These are phyloP conservation scores for Picus viridis DNA, from an alignment of 2,797 vertebrate genomes.

Conservation along the genomic window DNA sequence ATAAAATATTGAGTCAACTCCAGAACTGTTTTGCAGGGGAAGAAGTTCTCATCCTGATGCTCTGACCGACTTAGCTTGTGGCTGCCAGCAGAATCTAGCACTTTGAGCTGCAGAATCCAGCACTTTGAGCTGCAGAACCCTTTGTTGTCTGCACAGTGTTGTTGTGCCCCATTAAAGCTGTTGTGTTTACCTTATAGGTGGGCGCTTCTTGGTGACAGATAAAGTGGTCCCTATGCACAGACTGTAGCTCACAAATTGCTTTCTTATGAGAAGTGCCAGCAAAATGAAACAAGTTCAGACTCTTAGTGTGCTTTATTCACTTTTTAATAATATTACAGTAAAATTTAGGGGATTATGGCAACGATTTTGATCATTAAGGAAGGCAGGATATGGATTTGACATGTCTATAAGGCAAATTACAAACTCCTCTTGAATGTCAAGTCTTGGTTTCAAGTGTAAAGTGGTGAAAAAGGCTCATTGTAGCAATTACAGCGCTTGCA, in stretches of 20 bases:
- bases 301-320: background rate
- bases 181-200: background rate
- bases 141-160: background rate
- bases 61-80: background rate
- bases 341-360: background rate
- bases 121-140: background rate
- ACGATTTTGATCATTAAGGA: background rate
- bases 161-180: background rate
- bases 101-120: background rate
- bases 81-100: background rate
- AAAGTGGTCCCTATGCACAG: background rate
- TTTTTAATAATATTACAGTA: background rate
- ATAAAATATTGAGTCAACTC: constrained; percentile 30
- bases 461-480: background rate
- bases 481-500: background rate
- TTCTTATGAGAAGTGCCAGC: background rate
- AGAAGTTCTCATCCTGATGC: background rate
- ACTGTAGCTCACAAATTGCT: background rate
- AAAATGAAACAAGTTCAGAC: background rate
- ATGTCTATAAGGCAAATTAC: background rate
- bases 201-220: background rate
- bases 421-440: background rate
- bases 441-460: accelerated
- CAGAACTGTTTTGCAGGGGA: background rate
- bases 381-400: background rate